Evolutionary conservation across 2,113 vertebrate species (phyloP).

Genomic region (Pelmatolapia mariae): DNA sequence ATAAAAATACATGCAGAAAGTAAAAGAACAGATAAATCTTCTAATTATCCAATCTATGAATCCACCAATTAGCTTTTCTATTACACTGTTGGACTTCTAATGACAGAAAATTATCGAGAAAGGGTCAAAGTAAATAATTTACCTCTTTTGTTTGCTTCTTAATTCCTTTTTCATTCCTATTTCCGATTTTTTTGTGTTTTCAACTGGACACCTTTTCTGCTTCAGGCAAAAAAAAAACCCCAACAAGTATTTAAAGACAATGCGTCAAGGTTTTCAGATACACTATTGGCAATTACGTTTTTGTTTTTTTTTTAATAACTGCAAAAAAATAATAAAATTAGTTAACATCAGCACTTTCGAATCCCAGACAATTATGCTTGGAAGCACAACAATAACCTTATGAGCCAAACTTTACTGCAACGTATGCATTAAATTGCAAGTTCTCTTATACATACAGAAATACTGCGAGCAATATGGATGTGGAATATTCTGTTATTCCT

Average conservation of each 20-base stretch:
- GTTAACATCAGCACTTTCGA: not conserved
- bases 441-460: not conserved
- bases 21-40: not conserved
- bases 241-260: not conserved
- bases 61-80: not conserved
- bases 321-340: not conserved
- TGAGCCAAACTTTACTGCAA: conserved; percentile 7
- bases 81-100: not conserved
- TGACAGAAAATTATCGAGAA: not conserved
- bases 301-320: not conserved
- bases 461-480: conserved; percentile 12
- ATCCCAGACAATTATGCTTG: not conserved
- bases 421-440: not conserved
- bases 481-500: conserved; percentile 17
- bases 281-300: not conserved
- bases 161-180: not conserved
- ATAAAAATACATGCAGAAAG: not conserved
- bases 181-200: not conserved
- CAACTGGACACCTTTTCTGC: not conserved
- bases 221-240: not conserved
- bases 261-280: not conserved
- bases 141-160: not conserved
- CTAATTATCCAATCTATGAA: not conserved
- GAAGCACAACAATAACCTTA: not conserved
- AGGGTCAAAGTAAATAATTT: not conserved